Conservation (phyloP, 1,140 invertebrate genomes). For the Littorina saxatilis region DNA sequence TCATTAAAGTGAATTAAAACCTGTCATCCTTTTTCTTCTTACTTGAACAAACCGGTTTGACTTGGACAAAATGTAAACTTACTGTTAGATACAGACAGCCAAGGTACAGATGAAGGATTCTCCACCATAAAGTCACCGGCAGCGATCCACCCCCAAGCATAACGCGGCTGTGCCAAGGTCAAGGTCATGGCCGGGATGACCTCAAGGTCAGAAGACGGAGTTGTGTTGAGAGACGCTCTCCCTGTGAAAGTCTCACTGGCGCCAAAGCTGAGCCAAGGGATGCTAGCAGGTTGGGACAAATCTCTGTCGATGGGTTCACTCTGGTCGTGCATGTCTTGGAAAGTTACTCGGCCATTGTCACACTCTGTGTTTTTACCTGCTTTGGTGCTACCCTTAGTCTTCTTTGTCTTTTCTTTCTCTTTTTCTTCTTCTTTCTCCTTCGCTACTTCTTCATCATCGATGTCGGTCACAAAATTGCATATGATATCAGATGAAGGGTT, state of each 20-base stretch:
- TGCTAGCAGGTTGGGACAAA: background rate
- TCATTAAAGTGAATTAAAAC: background rate
- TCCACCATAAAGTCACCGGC: slow-evolving; percentile 49
- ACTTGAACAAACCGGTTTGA: too few species aligned
- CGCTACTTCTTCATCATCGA: slow-evolving; percentile 42
- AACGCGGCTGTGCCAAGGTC: slow-evolving; percentile 46
- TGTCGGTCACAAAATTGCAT: slow-evolving; percentile 53
- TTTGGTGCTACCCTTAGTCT: background rate
- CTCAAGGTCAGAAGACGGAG: background rate
- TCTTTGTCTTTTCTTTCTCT: background rate
- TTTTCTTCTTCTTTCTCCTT: background rate
- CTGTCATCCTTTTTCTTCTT: too few species aligned
- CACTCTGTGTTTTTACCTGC: background rate
- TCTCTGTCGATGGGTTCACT: background rate
- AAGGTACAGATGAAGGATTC: slow-evolving; percentile 44
- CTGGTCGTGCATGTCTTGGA: slow-evolving; percentile 27
- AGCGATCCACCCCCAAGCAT: slow-evolving; percentile 51
- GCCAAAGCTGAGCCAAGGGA: slow-evolving; percentile 32
- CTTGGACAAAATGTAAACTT: too few species aligned
- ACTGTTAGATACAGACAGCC: slow-evolving; percentile 34
- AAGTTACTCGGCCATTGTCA: slow-evolving; percentile 9
- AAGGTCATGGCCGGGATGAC: slow-evolving; percentile 32
- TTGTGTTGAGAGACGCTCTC: background rate
- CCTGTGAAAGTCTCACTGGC: slow-evolving; percentile 36
- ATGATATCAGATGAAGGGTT: slow-evolving; percentile 40